Evolutionary conservation across 2,797 vertebrate genomes (phyloP), one percentile per base, ranked within the genome.

Genomic region (Dicrostonyx torquatus): DNA sequence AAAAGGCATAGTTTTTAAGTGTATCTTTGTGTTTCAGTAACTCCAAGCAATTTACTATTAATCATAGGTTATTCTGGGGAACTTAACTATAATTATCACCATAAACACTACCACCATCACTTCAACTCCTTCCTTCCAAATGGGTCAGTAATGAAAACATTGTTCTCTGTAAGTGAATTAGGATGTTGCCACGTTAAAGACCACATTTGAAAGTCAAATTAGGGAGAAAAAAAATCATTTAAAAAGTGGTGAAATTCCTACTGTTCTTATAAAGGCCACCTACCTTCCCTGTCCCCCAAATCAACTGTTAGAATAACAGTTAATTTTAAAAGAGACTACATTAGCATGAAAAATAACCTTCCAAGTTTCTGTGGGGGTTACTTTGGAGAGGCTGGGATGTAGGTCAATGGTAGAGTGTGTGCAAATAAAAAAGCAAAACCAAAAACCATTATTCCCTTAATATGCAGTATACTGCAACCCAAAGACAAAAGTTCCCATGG

Each of bases 161-260:
- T 91, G 94, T 96, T 93, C 70, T 31, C 50, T 93, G 3, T 78
- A 87, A 50, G 6, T 70, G 20, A 94, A 89, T 85, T 77, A 91
- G 66, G 53, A 82, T 0, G 26, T 17, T 76, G 62, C 8, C 91
- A 84, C 58, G 31, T 72, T 90, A 95, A 96, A 60, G 50, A 76
- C 17, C 73, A 91, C 11, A 93, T 50, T 29, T 92, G 50, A 90
- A 97, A 95, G 77, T 91, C 64, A 97, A 97, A 96, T 78, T 84
- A 76, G 73, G 45, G 55, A 90, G 20, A n/a, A 14, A 84, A 95
- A 96, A 80, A 34, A 43, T 85, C n/a, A 82, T 77, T 80, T 92
- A 84, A 75, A n/a, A 93, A 83, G 62, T 91, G 85, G 62, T 5
- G 17, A 24, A 95, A 85, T 79, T 91, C 53, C 84, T 89, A 34